Percentiles rank a stretch among this genome's conserved stretches.
phyloP scores from a whole-genome alignment of 2,888 invertebrate genomes.

The Dugesia japonica region DNA sequence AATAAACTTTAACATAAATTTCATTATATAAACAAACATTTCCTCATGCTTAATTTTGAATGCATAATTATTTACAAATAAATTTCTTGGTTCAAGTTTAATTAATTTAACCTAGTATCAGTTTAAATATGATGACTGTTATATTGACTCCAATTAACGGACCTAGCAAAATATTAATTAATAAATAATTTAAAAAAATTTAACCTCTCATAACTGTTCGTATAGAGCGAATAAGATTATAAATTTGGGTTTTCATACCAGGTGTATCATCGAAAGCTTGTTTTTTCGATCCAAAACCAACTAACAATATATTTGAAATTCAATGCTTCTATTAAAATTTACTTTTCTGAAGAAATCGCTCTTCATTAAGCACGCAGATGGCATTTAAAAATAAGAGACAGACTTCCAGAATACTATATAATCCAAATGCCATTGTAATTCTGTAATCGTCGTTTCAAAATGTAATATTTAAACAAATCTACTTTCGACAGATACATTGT shows the following conservation, averaged over 20 bases:
- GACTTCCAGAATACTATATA: not conserved
- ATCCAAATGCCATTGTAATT: not conserved
- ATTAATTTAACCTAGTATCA: not conserved
- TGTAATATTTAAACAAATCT: not conserved
- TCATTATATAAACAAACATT: no score
- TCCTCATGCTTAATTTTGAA: no score
- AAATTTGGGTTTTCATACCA: constrained; percentile 66
- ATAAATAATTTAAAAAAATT: not conserved
- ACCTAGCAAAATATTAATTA: not conserved
- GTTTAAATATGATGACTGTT: not conserved
- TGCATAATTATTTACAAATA: not conserved
- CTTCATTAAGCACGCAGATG: not conserved
- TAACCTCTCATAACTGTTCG: constrained; percentile 90
- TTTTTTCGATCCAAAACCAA: constrained; percentile 69
- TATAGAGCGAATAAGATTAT: constrained; percentile 77
- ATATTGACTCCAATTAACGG: not conserved
- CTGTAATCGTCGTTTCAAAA: not conserved
- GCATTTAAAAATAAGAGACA: not conserved
- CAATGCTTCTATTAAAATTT: not conserved
- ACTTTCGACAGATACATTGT: no score
- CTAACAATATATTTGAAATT: constrained; percentile 51
- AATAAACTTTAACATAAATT: no score
- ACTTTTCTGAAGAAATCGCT: constrained; percentile 3
- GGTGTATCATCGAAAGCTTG: constrained; percentile 71
- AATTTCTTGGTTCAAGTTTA: not conserved